phyloP scores from a whole-genome alignment of 1,140 invertebrate species.

The Melipona quadrifasciata region DNA sequence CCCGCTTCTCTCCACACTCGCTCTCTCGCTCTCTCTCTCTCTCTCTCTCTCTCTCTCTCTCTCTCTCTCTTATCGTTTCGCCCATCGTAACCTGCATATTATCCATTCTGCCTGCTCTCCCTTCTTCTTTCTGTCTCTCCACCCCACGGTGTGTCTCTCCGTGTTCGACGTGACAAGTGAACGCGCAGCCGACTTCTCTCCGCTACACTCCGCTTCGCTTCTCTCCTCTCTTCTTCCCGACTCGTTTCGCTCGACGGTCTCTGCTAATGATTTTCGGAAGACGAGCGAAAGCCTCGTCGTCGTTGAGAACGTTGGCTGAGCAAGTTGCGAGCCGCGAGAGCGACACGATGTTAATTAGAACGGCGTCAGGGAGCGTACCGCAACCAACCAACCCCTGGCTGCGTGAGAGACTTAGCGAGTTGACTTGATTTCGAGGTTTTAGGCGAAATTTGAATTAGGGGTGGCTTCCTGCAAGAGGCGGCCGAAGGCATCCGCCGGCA shows the following conservation, averaged over 20 bases:
- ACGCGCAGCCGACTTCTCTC: conserved; percentile 18
- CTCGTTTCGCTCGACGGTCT: conserved; percentile 7
- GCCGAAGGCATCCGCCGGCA: conserved; percentile 58
- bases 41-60: too few species aligned
- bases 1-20: conserved; percentile 39
- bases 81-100: conserved; percentile 28
- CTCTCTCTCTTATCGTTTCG: background rate
- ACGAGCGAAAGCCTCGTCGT: conserved; percentile 12
- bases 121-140: background rate
- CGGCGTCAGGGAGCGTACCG: conserved; percentile 56
- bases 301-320: too few species aligned
- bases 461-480: conserved; percentile 54
- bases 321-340: conserved; percentile 55
- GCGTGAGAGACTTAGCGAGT: conserved; percentile 70
- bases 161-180: conserved; percentile 20
- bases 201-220: background rate
- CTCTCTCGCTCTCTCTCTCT: background rate
- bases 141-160: conserved; percentile 3
- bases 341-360: conserved; percentile 78
- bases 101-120: conserved; percentile 15
- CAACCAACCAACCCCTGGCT: conserved; percentile 12
- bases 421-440: conserved; percentile 77
- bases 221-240: conserved; percentile 29
- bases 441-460: conserved; percentile 70
- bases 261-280: conserved; percentile 71